Conservation (phyloP, 2,113 vertebrate genomes). For the Pogonocichla stellata region DNA sequence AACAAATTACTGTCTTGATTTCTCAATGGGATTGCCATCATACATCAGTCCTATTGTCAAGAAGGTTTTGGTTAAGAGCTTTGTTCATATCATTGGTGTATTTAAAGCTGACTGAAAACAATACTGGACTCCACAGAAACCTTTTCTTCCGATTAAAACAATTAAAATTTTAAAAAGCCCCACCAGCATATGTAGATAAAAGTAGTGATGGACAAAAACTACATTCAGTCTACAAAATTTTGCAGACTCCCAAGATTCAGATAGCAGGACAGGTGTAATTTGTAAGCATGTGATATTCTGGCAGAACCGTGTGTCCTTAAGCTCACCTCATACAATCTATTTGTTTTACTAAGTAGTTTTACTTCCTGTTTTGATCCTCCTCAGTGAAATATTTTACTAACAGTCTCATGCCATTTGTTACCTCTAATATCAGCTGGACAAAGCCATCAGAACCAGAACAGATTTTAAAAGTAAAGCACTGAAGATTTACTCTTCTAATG, state of each 20-base stretch:
- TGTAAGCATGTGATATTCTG: not conserved
- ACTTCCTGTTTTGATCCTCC: not conserved
- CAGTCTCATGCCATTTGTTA: not conserved
- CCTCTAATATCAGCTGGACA: not conserved
- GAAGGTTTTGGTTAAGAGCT: not conserved
- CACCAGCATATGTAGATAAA: not conserved
- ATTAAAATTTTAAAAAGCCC: not conserved
- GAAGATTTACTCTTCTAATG: not conserved
- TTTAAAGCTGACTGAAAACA: not conserved
- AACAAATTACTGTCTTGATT: constrained; percentile 15
- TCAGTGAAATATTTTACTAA: not conserved
- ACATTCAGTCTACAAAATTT: not conserved
- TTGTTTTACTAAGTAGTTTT: not conserved
- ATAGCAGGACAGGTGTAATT: not conserved
- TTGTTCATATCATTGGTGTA: not conserved
- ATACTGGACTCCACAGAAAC: not conserved
- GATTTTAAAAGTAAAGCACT: not conserved
- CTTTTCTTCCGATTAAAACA: not conserved
- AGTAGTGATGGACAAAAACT: not conserved
- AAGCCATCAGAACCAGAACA: not conserved
- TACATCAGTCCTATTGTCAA: not conserved
- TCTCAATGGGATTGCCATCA: constrained; percentile 10
- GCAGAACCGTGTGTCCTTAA: not conserved
- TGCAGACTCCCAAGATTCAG: not conserved
- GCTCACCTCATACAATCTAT: not conserved